Conservation (phyloP, 2,888 invertebrate species). For the Eupithecia subfuscata region DNA sequence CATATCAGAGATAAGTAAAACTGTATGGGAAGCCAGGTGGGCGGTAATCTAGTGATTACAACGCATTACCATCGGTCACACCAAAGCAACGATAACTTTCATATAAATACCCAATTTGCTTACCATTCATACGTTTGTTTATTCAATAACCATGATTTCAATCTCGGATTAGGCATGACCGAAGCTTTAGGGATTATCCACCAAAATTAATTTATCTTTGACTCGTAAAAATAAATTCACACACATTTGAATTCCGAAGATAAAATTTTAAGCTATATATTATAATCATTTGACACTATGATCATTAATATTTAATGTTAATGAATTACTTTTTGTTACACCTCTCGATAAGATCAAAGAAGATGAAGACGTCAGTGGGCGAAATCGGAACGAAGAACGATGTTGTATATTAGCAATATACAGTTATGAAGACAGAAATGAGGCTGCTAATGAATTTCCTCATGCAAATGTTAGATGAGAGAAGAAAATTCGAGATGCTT, state of each 20-base stretch:
- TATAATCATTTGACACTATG: conserved; percentile 44
- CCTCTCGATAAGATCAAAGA: conserved; percentile 45
- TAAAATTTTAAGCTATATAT: conserved; percentile 42
- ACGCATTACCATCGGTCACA: conserved; percentile 67
- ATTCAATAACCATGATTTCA: conserved; percentile 66
- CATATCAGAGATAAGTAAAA: conserved; percentile 52
- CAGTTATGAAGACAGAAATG: conserved; percentile 37
- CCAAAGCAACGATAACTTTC: conserved; percentile 66
- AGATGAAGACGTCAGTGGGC: conserved; percentile 47
- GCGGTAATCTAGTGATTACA: conserved; percentile 78
- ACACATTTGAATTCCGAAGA: conserved; percentile 42
- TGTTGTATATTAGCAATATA: conserved; percentile 41
- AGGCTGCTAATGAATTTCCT: conserved; percentile 28
- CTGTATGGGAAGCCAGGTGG: conserved; percentile 64
- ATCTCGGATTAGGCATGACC: conserved; percentile 41
- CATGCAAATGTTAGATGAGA: conserved; percentile 23
- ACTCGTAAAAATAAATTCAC: conserved; percentile 54
- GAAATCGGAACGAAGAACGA: conserved; percentile 38
- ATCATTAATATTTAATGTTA: conserved; percentile 47
- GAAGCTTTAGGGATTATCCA: conserved; percentile 47
- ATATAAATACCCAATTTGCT: conserved; percentile 75
- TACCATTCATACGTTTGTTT: conserved; percentile 71
- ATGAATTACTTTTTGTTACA: conserved; percentile 48
- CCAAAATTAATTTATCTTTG: conserved; percentile 59
- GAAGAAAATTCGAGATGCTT: conserved; percentile 21